Percentiles rank a stretch among this genome's conserved stretches.
Evolutionary conservation across 30 jellyfish, hydroid and myxozoan genomes (phyloP).

Genomic region (Aurelia sp.): DNA sequence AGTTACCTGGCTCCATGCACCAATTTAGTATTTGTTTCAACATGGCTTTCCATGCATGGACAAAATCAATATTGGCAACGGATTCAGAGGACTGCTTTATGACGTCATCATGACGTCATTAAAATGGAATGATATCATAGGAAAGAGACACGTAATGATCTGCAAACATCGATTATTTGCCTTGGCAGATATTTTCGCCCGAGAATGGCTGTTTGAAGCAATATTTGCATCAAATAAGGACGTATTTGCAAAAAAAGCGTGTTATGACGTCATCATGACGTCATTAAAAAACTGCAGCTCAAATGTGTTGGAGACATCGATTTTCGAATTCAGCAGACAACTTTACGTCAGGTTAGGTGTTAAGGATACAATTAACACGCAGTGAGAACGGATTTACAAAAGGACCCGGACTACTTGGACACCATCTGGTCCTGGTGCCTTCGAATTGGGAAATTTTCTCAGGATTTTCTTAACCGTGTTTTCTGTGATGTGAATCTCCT

Average conservation of each 20-base stretch:
- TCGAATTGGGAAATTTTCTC: too few relatives aligned
- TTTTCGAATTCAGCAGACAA: background rate
- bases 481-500: too few relatives aligned
- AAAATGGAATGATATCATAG: background rate
- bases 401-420: too few relatives aligned
- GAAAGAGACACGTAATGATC: background rate
- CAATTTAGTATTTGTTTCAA: background rate
- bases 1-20: constrained; percentile 1
- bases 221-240: background rate
- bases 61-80: constrained; percentile 3
- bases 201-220: background rate
- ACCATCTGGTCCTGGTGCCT: too few relatives aligned
- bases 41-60: background rate
- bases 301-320: constrained; percentile 2
- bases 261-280: constrained; percentile 5
- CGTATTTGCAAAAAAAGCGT: background rate
- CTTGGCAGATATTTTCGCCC: background rate
- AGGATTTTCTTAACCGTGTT: too few relatives aligned
- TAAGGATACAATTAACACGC: background rate
- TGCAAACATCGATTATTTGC: background rate
- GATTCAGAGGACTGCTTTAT: background rate
- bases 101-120: constrained; percentile 3
- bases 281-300: background rate
- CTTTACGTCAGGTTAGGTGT: background rate
- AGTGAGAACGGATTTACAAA: too few relatives aligned